These are phyloP conservation scores for Hirtodrosophila histrioides DNA, from an alignment of 2,888 invertebrate genomes.

Conservation along the genomic window DNA sequence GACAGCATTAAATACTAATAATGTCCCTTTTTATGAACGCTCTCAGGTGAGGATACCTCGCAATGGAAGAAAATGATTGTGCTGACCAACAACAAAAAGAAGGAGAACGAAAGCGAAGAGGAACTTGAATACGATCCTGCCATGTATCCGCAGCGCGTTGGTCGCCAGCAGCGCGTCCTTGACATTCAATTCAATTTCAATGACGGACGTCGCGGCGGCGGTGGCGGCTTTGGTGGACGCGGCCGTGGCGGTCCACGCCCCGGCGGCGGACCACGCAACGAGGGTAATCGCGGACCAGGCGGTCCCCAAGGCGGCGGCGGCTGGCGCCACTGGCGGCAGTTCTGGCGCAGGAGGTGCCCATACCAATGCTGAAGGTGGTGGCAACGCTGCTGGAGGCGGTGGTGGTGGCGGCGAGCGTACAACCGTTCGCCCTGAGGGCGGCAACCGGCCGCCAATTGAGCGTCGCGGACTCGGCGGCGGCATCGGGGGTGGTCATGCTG, in stretches of 20 bases:
- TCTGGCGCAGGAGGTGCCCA: neutral
- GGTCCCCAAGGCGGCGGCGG: slow-evolving; percentile 42
- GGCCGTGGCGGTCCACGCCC: slow-evolving; percentile 79
- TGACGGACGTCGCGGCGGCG: slow-evolving; percentile 90
- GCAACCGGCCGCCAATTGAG: slow-evolving; percentile 59
- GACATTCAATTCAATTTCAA: slow-evolving; percentile 96
- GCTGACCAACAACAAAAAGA: slow-evolving; percentile 87
- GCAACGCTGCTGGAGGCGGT: slow-evolving; percentile 26
- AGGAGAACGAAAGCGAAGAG: slow-evolving; percentile 87
- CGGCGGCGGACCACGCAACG: slow-evolving; percentile 66
- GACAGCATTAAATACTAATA: neutral
- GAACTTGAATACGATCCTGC: slow-evolving; percentile 90
- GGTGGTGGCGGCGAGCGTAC: slow-evolving; percentile 42
- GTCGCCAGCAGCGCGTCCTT: slow-evolving; percentile 93
- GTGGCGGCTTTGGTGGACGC: slow-evolving; percentile 87
- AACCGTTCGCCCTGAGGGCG: slow-evolving; percentile 47
- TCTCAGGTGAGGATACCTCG: slow-evolving; percentile 90
- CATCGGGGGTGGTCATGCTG: slow-evolving; percentile 58
- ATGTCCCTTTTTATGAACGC: neutral
- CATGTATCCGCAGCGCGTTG: slow-evolving; percentile 94
- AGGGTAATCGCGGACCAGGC: slow-evolving; percentile 54
- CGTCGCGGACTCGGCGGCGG: slow-evolving; percentile 61
- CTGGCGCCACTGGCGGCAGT: slow-evolving; percentile 4
- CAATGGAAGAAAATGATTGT: slow-evolving; percentile 97
- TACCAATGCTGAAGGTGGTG: slow-evolving; percentile 32